These are phyloP conservation scores for Borostomias antarcticus DNA, from an alignment of 2,797 vertebrate genomes.

Conservation along the genomic window DNA sequence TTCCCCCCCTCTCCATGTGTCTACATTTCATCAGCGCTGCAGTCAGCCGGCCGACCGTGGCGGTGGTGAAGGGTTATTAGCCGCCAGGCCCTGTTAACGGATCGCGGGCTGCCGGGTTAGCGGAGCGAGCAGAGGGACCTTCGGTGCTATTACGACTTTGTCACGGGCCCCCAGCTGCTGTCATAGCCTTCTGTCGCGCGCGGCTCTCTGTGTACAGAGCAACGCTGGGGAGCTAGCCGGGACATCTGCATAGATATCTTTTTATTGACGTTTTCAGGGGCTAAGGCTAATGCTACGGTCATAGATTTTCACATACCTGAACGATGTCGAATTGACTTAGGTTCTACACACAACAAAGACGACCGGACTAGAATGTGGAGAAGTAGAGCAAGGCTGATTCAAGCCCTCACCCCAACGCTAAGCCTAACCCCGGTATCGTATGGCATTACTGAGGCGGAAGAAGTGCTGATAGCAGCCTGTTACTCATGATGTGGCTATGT, in stretches of 20 bases:
- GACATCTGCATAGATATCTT: background rate
- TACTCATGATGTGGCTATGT: conserved; percentile 50
- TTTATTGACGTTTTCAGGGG: conserved; percentile 17
- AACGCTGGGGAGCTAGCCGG: background rate
- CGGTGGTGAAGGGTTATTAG: conserved; percentile 5
- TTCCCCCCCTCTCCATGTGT: conserved; percentile 45
- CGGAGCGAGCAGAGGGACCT: background rate
- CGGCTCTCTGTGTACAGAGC: background rate
- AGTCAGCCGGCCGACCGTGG: conserved; percentile 55
- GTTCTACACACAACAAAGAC: background rate
- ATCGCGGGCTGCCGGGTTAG: background rate
- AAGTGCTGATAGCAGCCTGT: conserved; percentile 36
- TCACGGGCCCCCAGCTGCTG: conserved; percentile 49
- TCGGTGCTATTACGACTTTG: background rate
- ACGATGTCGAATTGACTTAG: background rate
- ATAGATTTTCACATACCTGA: conserved; percentile 22
- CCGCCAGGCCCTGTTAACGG: conserved; percentile 4
- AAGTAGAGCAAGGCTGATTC: background rate
- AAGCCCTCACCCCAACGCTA: no score
- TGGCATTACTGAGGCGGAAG: conserved; percentile 30
- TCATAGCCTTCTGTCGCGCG: conserved; percentile 36
- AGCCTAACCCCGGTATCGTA: no score
- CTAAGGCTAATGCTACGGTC: background rate
- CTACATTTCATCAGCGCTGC: conserved; percentile 65
- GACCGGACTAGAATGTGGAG: background rate